Evolutionary conservation across 2,113 vertebrate species (phyloP).

Genomic region (Alces alces): DNA sequence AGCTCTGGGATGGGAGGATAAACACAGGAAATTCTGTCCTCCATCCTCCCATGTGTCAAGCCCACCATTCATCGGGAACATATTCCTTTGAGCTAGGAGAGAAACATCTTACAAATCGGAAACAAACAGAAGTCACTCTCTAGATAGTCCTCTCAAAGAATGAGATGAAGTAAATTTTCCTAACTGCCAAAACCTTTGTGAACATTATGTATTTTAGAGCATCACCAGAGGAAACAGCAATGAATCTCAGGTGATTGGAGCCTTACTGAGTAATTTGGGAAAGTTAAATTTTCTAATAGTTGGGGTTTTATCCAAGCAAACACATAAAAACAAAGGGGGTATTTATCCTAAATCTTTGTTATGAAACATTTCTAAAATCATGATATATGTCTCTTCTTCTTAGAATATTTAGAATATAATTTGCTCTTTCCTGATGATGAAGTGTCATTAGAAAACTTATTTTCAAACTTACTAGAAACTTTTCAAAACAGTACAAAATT

Average conservation of each 20-base stretch:
- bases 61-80: background rate
- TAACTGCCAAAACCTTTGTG: background rate
- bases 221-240: background rate
- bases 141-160: background rate
- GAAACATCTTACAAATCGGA: background rate
- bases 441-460: background rate
- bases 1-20: slow-evolving; percentile 61
- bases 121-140: background rate
- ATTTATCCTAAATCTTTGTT: background rate
- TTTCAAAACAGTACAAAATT: background rate
- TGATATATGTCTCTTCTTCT: background rate
- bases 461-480: background rate
- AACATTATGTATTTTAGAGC: background rate
- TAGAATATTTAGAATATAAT: background rate
- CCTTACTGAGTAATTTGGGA: background rate
- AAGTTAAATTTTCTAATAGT: background rate
- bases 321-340: background rate
- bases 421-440: background rate
- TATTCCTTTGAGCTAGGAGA: background rate
- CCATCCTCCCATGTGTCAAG: background rate
- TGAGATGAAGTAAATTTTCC: background rate
- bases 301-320: background rate
- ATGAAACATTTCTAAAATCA: background rate
- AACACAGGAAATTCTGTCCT: slow-evolving; percentile 7
- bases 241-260: background rate